Percentiles rank a stretch among this genome's conserved stretches.
Conservation (phyloP, 2,113 vertebrate species). For the Austrofundulus limnaeus region DNA sequence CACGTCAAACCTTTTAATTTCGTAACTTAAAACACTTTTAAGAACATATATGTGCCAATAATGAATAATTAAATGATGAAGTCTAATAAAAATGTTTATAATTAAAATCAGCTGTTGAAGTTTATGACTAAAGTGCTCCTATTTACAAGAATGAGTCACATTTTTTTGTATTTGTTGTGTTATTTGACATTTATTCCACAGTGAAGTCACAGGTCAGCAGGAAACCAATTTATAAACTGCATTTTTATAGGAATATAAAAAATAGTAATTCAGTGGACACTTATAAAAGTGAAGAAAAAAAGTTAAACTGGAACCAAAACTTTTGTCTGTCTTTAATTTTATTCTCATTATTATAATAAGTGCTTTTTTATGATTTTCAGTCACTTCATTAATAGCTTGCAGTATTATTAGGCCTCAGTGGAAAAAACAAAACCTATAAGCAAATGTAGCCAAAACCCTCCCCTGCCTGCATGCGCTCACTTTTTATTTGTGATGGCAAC, state of each 20-base stretch:
- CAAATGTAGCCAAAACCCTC: conserved; percentile 1
- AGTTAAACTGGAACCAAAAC: conserved; percentile 1
- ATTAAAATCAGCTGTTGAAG: not conserved
- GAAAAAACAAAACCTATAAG: not conserved
- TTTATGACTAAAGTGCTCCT: conserved; percentile 3
- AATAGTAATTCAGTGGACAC: not conserved
- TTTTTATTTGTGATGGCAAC: conserved; percentile 9
- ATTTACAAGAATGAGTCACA: conserved; percentile 2
- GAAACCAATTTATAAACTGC: conserved; percentile 12
- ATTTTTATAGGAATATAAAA: conserved; percentile 13
- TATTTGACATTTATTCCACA: conserved; percentile 9
- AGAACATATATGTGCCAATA: too few species aligned
- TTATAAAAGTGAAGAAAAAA: not conserved
- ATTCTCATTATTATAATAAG: not conserved
- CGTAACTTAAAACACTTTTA: not conserved
- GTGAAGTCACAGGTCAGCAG: conserved; percentile 10
- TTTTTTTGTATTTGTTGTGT: conserved; percentile 6
- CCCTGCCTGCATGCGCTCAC: conserved; percentile 2
- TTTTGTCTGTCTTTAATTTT: not conserved
- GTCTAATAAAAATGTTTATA: too few species aligned
- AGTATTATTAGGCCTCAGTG: conserved; percentile 15
- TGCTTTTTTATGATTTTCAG: conserved; percentile 5
- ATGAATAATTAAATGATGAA: too few species aligned
- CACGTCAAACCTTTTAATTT: too few species aligned
- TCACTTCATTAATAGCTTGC: conserved; percentile 9